phyloP scores from a whole-genome alignment of 2,888 invertebrate species.

The Prenolepis imparis region DNA sequence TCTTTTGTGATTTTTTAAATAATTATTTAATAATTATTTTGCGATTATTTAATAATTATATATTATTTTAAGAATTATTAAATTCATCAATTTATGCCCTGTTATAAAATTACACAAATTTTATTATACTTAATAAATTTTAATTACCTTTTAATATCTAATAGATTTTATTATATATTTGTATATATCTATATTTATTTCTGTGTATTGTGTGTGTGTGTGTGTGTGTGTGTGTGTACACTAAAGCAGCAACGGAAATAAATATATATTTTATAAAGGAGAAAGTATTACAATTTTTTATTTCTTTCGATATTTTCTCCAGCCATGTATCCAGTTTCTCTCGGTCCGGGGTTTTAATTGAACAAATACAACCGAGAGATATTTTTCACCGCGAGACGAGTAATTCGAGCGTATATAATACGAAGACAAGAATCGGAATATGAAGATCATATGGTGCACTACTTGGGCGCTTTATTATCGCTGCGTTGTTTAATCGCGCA shows the following conservation, averaged over 20 bases:
- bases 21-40: not conserved
- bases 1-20: not conserved
- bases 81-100: not conserved
- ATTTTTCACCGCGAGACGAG: slow-evolving; percentile 3
- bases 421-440: not conserved
- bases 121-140: no score
- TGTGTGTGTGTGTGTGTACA: no score
- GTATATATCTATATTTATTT: no score
- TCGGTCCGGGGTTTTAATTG: slow-evolving; percentile 25
- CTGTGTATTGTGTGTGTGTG: no score
- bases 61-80: no score
- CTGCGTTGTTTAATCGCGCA: slow-evolving; percentile 56
- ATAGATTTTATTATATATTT: no score
- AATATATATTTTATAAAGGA: not conserved
- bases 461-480: slow-evolving; percentile 25
- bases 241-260: not conserved
- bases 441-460: not conserved
- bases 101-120: not conserved
- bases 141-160: no score
- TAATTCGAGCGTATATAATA: not conserved
- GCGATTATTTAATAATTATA: not conserved
- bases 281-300: no score
- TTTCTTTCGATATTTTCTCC: slow-evolving; percentile 16
- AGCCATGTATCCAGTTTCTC: not conserved
- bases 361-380: slow-evolving; percentile 20